Base-by-base conservation (phyloP, 2,797 vertebrate genomes). In the Gymnothorax reevesii region DNA sequence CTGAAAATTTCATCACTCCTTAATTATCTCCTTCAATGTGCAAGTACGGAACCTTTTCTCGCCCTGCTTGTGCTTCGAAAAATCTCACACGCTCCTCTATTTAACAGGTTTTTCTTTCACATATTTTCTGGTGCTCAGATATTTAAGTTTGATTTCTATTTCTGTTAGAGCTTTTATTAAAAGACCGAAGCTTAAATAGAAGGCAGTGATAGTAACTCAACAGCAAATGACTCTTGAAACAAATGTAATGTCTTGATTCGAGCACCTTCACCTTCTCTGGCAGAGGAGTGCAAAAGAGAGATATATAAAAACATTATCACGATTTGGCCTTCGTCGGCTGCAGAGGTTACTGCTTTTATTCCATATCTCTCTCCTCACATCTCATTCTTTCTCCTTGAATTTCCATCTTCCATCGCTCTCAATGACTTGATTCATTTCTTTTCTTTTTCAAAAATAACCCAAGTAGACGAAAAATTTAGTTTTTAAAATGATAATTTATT, bases 131-230 rank as follows among this genome's bases (percentile, higher is more conserved):
- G 10, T 60, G 57, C 13, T 60, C 57, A 60, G 57, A 60, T 60
- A 60, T 60, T 60, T 66, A 20, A 25, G 60, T 42, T 79, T 0
- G 49, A 59, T 52, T 69, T 86, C 85, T 86, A 73, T 83, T 86
- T 83, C 55, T 59, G 52, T 57, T 25, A 57, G 8, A 49, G 82
- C 9, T 55, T 82, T 22, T n/a, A 27, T 9, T 73, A 17, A 73
- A 73, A 42, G 71, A 27, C 12, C 20, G 0, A 66, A 66, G 20
- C 64, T 66, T 66, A n/a, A 66, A 66, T 66, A n/a, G 64, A 66
- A 66, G 64, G 64, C 64, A n/a, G 64, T 66, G n/a, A 73, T 83
- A 17, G 54, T 4, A 82, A 82, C 27, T 69, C 60, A n/a, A 52
- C 25, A 42, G 85, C 54, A 71, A 59, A 83, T 7, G 17, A 71